Evolutionary conservation across 2,113 vertebrate genomes (phyloP).

Genomic region (Phylloscopus trochiloides): DNA sequence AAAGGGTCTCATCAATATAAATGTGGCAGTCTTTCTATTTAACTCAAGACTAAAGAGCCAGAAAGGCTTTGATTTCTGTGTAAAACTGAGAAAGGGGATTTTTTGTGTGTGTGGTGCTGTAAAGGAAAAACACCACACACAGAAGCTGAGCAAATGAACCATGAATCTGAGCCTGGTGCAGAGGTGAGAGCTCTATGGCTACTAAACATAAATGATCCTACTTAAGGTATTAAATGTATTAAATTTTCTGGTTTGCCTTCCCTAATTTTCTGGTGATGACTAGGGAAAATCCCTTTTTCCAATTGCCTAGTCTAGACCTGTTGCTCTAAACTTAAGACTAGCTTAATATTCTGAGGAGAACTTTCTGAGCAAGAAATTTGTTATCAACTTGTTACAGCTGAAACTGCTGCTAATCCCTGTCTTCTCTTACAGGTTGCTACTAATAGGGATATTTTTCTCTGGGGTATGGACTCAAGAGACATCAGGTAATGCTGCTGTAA

Average conservation of each 20-base stretch:
- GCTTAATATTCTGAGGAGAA: background rate
- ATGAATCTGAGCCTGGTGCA: background rate
- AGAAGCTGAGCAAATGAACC: accelerated
- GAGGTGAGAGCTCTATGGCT: background rate
- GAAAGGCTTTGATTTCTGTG: accelerated
- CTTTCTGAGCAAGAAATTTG: background rate
- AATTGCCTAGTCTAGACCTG: accelerated
- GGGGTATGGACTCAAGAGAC: background rate
- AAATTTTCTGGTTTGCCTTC: accelerated
- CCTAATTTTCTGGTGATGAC: background rate
- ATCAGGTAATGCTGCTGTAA: background rate
- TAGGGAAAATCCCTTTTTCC: accelerated
- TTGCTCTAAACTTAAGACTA: background rate
- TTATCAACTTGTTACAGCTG: background rate
- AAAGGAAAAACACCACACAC: accelerated
- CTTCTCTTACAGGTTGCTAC: background rate
- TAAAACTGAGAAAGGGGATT: accelerated
- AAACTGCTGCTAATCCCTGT: background rate
- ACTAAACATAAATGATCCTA: accelerated
- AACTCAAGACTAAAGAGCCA: accelerated
- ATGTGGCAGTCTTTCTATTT: background rate
- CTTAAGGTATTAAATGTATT: accelerated
- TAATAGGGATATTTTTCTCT: background rate
- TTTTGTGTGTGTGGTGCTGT: accelerated
- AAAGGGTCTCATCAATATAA: background rate